phyloP scores from a whole-genome alignment of 2,888 invertebrate genomes.

The Drosophila trichaetosa region DNA sequence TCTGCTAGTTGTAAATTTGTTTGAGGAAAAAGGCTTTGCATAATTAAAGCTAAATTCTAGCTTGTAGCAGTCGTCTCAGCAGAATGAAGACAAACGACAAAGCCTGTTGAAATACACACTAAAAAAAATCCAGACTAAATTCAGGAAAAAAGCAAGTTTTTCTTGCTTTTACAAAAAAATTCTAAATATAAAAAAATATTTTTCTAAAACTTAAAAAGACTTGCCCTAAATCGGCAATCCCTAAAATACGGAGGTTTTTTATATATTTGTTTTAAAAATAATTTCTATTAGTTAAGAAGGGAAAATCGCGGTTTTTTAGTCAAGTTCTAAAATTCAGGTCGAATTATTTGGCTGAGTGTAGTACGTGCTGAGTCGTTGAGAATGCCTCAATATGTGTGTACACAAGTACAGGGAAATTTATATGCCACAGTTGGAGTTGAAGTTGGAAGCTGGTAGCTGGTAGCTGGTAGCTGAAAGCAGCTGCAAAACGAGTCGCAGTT shows the following conservation, averaged over 20 bases:
- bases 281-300: background rate
- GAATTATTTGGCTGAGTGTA: background rate
- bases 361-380: constrained; percentile 16
- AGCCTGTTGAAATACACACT: background rate
- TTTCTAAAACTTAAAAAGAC: background rate
- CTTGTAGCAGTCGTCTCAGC: constrained; percentile 3
- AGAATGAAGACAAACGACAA: constrained; percentile 1
- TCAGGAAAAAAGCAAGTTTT: no score
- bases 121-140: background rate
- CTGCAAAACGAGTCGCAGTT: constrained; percentile 28
- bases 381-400: constrained; percentile 37
- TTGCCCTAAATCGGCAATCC: background rate
- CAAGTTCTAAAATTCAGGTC: background rate
- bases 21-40: constrained; percentile 11
- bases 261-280: background rate
- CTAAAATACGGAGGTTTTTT: no score
- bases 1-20: constrained; percentile 2
- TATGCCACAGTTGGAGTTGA: constrained; percentile 27
- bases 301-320: background rate
- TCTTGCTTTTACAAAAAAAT: no score
- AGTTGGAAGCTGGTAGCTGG: constrained; percentile 4
- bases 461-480: constrained; percentile 14
- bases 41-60: constrained; percentile 29
- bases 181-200: background rate
- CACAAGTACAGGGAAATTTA: constrained; percentile 47